These are phyloP conservation scores for Anguilla anguilla DNA, from an alignment of 2,797 vertebrate species.

Conservation along the genomic window DNA sequence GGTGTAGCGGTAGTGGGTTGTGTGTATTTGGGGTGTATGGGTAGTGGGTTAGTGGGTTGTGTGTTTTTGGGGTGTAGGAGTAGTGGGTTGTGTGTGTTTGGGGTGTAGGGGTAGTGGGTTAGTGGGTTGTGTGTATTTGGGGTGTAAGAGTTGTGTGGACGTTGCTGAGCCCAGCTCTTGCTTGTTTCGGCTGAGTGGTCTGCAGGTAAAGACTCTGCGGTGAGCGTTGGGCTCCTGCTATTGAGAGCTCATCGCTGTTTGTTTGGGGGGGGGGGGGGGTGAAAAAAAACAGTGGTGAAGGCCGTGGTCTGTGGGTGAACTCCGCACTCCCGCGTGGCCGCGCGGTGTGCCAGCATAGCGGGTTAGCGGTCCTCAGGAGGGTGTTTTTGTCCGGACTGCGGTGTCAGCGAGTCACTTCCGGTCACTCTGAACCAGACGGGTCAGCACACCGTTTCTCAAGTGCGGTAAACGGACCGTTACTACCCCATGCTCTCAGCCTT, in stretches of 20 bases:
- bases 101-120: no score
- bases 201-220: background rate
- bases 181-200: background rate
- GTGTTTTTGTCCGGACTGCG: background rate
- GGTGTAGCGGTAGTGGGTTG: no score
- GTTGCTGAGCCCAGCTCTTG: background rate
- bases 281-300: constrained; percentile 2
- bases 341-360: background rate
- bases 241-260: constrained; percentile 20
- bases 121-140: no score
- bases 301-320: background rate
- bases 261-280: background rate
- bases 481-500: no score
- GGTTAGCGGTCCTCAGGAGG: background rate
- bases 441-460: no score
- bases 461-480: no score
- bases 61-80: no score
- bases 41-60: no score
- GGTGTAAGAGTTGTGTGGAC: background rate
- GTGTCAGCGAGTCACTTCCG: no score
- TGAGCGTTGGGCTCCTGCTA: background rate
- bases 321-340: background rate
- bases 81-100: no score
- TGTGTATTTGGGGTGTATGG: no score
- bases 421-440: no score